phyloP scores from a whole-genome alignment of 2,113 vertebrate species.

The Suncus etruscus region DNA sequence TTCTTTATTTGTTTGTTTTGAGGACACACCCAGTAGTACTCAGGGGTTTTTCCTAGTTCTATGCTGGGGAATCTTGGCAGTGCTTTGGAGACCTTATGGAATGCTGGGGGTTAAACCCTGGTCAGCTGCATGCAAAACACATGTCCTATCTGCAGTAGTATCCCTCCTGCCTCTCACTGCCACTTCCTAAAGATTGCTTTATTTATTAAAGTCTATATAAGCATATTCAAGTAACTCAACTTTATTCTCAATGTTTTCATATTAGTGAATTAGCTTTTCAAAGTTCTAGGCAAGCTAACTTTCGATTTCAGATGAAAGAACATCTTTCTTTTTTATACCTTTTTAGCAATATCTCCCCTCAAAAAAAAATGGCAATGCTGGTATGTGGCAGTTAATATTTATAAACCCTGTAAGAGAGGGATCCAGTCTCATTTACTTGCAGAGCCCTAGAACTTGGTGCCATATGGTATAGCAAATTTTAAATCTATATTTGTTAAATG shows the following conservation, averaged over 20 bases:
- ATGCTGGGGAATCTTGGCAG: too few species aligned
- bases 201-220: slow-evolving; percentile 18
- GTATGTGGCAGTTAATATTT: background rate
- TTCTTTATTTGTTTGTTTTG: background rate
- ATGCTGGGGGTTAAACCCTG: too few species aligned
- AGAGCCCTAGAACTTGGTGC: background rate
- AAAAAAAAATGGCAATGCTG: background rate
- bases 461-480: background rate
- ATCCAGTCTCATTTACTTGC: background rate
- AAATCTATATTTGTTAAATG: background rate
- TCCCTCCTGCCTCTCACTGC: too few species aligned
- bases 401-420: background rate
- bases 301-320: slow-evolving; percentile 29
- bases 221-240: background rate
- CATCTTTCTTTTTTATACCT: background rate
- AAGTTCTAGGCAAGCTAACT: slow-evolving; percentile 11
- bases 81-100: too few species aligned
- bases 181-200: background rate
- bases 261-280: slow-evolving; percentile 31
- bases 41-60: too few species aligned
- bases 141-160: too few species aligned
- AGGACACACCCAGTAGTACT: too few species aligned
- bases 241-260: background rate
- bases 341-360: background rate
- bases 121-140: too few species aligned